Percentiles rank a stretch among this genome's conserved stretches.
phyloP scores from a whole-genome alignment of 1,140 invertebrate species.

The Sarcophaga bullata region DNA sequence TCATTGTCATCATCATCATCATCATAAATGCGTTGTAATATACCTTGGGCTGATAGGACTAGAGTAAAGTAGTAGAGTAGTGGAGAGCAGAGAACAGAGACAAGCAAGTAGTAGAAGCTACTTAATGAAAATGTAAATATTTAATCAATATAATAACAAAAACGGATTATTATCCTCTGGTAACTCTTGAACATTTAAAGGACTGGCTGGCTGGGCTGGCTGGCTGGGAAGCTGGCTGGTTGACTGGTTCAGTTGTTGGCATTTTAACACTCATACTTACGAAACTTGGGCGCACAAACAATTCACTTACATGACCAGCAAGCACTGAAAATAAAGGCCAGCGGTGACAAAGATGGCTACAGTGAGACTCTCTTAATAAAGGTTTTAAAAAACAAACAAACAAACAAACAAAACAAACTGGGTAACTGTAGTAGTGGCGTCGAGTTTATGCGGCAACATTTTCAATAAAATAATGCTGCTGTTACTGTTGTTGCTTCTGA shows the following conservation, averaged over 20 bases:
- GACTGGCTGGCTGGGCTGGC: too few species aligned
- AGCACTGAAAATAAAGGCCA: not conserved
- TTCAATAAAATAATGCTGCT: too few species aligned
- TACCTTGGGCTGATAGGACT: not conserved
- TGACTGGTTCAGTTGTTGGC: too few species aligned
- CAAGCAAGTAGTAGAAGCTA: not conserved
- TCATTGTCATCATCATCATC: not conserved
- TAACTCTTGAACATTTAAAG: not conserved
- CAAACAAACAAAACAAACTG: too few species aligned
- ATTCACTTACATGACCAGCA: not conserved
- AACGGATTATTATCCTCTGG: constrained; percentile 24
- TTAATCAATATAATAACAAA: constrained; percentile 39
- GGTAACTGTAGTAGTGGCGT: too few species aligned
- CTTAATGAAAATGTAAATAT: constrained; percentile 41
- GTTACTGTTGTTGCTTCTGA: too few species aligned
- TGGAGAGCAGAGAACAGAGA: not conserved
- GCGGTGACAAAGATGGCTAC: not conserved
- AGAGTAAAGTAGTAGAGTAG: too few species aligned
- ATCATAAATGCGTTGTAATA: not conserved
- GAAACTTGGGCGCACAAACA: too few species aligned
- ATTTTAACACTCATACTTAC: too few species aligned
- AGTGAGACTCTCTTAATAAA: not conserved
- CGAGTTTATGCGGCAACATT: too few species aligned
- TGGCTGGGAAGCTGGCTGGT: too few species aligned
- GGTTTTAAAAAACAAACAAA: too few species aligned